Percentiles rank a stretch among this genome's conserved stretches.
Conservation (phyloP, 2,888 invertebrate genomes). For the Sphaerophoria rueppellii region DNA sequence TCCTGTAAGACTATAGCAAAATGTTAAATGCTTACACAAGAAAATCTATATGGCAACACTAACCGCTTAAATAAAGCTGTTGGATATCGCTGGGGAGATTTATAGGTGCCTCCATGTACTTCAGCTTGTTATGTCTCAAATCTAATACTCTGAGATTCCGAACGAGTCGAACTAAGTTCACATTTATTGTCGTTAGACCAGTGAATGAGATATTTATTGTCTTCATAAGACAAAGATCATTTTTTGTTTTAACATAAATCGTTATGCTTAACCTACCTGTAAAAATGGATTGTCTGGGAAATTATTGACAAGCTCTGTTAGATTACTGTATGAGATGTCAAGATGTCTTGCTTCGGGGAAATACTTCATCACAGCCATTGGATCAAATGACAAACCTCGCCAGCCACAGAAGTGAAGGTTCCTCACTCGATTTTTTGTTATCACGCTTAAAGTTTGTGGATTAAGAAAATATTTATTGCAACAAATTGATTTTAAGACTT, state of each 20-base stretch:
- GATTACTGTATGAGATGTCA: constrained; percentile 79
- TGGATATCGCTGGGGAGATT: constrained; percentile 77
- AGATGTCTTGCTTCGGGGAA: constrained; percentile 78
- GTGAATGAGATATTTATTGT: constrained; percentile 81
- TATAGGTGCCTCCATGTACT: constrained; percentile 79
- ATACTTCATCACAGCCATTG: constrained; percentile 76
- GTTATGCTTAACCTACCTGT: constrained; percentile 74
- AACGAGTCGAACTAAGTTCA: constrained; percentile 79
- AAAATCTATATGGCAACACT: constrained; percentile 17
- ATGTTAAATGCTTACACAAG: constrained; percentile 42
- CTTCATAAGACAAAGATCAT: constrained; percentile 72
- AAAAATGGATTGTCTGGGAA: constrained; percentile 80
- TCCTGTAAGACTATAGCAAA: constrained; percentile 74
- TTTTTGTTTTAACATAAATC: not conserved
- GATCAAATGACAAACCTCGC: constrained; percentile 78
- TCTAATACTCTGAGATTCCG: constrained; percentile 79
- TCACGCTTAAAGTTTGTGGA: constrained; percentile 29
- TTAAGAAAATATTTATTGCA: not conserved
- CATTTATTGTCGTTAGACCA: constrained; percentile 78
- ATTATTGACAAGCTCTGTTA: constrained; percentile 78
- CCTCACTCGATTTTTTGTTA: constrained; percentile 49
- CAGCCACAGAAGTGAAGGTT: constrained; percentile 78
- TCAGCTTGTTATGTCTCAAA: constrained; percentile 80
- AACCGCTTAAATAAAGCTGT: constrained; percentile 79
- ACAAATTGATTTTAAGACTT: not conserved